Percentiles rank a stretch among this genome's conserved stretches.
phyloP scores from a whole-genome alignment of 2,888 invertebrate species.

The Cryptus viduatorius region DNA sequence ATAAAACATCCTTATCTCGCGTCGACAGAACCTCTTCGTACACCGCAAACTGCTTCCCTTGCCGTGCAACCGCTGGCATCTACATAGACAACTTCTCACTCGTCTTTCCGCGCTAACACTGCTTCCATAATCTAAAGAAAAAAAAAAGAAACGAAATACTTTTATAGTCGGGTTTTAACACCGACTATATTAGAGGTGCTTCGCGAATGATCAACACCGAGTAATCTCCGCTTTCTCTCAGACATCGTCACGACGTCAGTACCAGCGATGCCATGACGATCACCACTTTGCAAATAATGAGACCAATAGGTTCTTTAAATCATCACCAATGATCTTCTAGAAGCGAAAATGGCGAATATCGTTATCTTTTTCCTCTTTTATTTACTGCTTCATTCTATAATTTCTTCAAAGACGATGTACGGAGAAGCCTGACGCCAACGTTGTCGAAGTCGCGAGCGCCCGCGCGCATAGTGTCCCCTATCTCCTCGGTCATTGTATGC shows the following conservation, averaged over 20 bases:
- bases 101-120: constrained; percentile 9
- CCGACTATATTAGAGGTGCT: background rate
- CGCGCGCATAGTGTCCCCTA: constrained; percentile 70
- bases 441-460: constrained; percentile 53
- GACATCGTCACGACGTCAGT: too few relatives aligned
- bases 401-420: constrained; percentile 56
- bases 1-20: constrained; percentile 79
- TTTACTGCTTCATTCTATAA: constrained; percentile 5
- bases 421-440: constrained; percentile 33
- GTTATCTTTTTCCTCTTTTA: constrained; percentile 61
- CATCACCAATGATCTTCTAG: too few relatives aligned
- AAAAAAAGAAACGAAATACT: constrained; percentile 4
- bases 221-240: too few relatives aligned
- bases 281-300: too few relatives aligned
- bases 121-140: background rate
- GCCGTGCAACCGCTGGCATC: constrained; percentile 1
- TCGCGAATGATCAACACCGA: background rate
- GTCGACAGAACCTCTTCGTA: constrained; percentile 70
- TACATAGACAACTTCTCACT: constrained; percentile 1
- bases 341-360: background rate
- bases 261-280: too few relatives aligned
- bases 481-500: constrained; percentile 83
- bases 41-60: constrained; percentile 40
- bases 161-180: background rate
- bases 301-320: too few relatives aligned